Base-by-base conservation (phyloP, 1,140 invertebrate genomes). In the Zaprionus camerounensis region DNA sequence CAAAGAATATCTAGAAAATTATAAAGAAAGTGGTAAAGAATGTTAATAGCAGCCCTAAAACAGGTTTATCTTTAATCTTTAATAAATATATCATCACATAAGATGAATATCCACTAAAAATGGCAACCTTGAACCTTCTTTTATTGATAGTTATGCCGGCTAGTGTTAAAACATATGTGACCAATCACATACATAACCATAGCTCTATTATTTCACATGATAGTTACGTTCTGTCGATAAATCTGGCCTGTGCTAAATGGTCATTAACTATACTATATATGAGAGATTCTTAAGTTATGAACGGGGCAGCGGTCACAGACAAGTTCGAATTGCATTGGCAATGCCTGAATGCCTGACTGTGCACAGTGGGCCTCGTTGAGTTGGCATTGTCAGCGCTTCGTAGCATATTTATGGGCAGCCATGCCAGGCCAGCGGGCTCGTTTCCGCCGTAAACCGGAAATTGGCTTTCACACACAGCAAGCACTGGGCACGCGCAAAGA, bases 371-470 rank as follows among this genome's bases (percentile, higher is more conserved):
- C 15, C 24, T 15, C 22, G 38, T 44, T 65, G 34, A 63, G 41
- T 46, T 68, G 78, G 51, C 56, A 67, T 38, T 73, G 65, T 31
- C 72, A 75, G 57, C 57, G 51, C 62, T 64, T 65, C 53, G 66
- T 46, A 51, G 36, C 66, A 77, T 77, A 77, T 86, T 79, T 82
- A 75, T 71, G 69, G 38, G 59, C 34, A 68, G 62, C 12, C 55
- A 70, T 17, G 81, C 26, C 36, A 13, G 46, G 51, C 59, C 66
- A 63, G 58, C 63, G 67, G 68, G 70, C 57, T 63, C 71, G 65
- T 88, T 90, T 88, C 85, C 81, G 85, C 76, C 84, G 80, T 85
- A 88, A 88, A 83, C 81, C 78, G 81, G 85, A 90, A 90, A 88
- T 90, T 90, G 85, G 65, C 84, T 81, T 84, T 70, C 62, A 67